Base-by-base conservation (phyloP, 2,888 invertebrate genomes). In the Metellina segmentata region DNA sequence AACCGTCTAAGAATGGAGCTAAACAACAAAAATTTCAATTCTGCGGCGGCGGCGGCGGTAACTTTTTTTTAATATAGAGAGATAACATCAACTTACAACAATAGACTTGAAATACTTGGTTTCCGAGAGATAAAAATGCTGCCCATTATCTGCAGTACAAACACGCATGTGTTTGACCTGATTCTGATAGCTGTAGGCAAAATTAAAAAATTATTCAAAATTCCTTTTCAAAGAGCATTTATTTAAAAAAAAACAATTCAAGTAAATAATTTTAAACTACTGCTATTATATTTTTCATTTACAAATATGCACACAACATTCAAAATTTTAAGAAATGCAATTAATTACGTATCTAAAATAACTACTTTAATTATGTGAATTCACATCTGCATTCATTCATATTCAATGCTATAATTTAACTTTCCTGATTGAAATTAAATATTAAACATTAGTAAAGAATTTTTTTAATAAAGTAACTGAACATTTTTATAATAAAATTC, bases 131-230 rank as follows among this genome's bases (percentile, higher is more conserved):
- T 96, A 98, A 95, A 97, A 99, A 93, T 97, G 96, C 93, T 97
- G 97, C 86, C 96, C 96, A 81, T 94, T 94, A 70, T 93, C 93
- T 8, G 93, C 94, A 13, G 94, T 93, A 94, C 97, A 97, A 90
- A 98, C 97, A 94, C 97, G 97, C 97, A 98, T 98, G 95, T 98
- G 98, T 95, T 98, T 98, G 93, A 98, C 97, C 93, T 97, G 92
- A 77, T 93, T 93, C 72, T 93, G 93, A 89, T 94, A 93, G 16
- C 92, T 93, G 52, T 6, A 70, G 74, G 61, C 49, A 75, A 74
- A 75, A 9, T 49, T 16, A 16, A 11, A 75, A 49, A 16, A 16
- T 34, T 0, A 34, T 16, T 8, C 11, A 49, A 74, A 13, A 7
- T 48, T 9, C 13, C 6, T 74, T 34, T n/a, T 16, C 34, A 34